Conservation (phyloP, 2,888 invertebrate genomes). For the Bugula neritina region DNA sequence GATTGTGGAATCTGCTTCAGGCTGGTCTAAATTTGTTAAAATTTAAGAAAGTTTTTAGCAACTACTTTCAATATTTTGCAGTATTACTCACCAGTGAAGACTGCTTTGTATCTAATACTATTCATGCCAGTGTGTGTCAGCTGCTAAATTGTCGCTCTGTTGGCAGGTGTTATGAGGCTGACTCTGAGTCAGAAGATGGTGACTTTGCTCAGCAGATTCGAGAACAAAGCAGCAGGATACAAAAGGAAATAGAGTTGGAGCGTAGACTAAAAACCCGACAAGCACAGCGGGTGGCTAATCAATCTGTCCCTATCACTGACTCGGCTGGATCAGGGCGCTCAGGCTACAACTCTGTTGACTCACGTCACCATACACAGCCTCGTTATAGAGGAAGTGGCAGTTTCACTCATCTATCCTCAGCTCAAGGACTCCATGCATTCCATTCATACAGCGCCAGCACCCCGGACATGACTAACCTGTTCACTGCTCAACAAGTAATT, state of each 20-base stretch:
- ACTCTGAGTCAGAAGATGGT: slow-evolving; percentile 19
- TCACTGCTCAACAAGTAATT: slow-evolving; percentile 11
- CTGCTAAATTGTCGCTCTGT: no score
- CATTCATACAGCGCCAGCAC: slow-evolving; percentile 19
- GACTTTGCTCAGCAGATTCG: slow-evolving; percentile 25
- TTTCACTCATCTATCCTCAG: neutral
- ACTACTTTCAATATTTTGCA: no score
- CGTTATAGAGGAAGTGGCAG: slow-evolving; percentile 8
- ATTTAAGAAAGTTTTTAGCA: no score
- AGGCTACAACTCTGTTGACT: slow-evolving; percentile 11
- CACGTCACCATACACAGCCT: neutral
- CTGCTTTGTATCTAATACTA: no score
- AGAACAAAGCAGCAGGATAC: slow-evolving; percentile 23
- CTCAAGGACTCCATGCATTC: slow-evolving; percentile 17
- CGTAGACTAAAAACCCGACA: neutral
- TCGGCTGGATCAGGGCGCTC: neutral
- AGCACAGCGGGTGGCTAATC: neutral
- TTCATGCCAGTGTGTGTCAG: no score
- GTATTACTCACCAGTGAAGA: no score
- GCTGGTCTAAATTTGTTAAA: no score
- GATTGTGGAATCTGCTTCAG: no score
- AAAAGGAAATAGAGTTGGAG: slow-evolving; percentile 23
- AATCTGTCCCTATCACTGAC: neutral
- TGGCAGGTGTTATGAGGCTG: slow-evolving; percentile 15
- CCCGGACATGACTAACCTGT: neutral